Conservation (phyloP, 2,113 vertebrate genomes). For the Hippocampus mohnikei region DNA sequence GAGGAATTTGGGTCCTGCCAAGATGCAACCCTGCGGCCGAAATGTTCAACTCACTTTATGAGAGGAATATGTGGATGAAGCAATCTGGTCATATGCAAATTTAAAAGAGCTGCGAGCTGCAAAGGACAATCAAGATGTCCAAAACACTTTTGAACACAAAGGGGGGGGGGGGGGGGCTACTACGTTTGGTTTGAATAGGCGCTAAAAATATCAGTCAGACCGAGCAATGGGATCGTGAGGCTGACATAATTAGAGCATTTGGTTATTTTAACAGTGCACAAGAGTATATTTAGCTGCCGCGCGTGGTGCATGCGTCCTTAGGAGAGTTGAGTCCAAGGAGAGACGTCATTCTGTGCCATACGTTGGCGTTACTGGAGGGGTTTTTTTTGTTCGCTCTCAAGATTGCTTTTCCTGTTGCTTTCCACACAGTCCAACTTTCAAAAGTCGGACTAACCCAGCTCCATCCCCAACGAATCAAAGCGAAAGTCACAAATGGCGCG, state of each 20-base stretch:
- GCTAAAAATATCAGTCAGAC: conserved; percentile 3
- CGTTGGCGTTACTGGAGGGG: background rate
- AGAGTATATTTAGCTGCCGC: background rate
- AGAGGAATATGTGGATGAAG: background rate
- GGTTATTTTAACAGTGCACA: background rate
- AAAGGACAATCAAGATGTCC: background rate
- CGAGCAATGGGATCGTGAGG: background rate
- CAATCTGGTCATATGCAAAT: background rate
- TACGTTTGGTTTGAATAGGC: background rate
- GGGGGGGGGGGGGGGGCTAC: no score
- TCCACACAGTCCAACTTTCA: background rate
- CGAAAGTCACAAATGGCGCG: background rate
- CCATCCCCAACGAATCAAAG: background rate
- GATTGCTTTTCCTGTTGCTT: no score
- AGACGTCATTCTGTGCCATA: background rate
- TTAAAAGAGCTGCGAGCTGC: background rate
- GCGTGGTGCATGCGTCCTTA: background rate
- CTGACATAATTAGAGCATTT: conserved; percentile 6
- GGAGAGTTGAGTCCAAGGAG: background rate
- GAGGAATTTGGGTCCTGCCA: background rate
- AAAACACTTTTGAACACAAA: background rate
- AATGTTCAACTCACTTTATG: background rate
- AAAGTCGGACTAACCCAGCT: background rate
- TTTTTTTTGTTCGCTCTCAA: no score
- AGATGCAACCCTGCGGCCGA: background rate